These are phyloP conservation scores for Psophia crepitans DNA, from an alignment of 2,113 vertebrate genomes.

Conservation along the genomic window DNA sequence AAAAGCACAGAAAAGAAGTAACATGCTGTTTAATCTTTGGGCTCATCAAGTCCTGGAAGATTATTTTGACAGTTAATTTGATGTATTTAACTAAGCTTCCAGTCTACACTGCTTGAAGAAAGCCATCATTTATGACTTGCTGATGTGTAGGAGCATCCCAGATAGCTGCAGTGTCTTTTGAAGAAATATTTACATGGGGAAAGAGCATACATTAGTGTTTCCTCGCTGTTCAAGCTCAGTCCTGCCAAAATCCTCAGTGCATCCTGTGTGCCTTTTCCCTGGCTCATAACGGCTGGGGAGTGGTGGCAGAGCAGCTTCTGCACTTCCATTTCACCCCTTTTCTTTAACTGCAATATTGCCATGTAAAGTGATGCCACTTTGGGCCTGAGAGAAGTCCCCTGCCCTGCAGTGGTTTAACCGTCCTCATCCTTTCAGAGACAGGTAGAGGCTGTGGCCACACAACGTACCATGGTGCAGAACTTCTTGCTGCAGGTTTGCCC, in stretches of 20 bases:
- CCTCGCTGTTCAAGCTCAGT: neutral
- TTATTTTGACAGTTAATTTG: conserved; percentile 72
- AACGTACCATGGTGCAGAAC: neutral
- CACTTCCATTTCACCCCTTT: neutral
- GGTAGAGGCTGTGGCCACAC: neutral
- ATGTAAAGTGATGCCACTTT: neutral
- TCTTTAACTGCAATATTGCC: neutral
- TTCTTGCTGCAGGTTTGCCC: neutral
- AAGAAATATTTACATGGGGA: conserved; percentile 5
- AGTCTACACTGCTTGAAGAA: conserved; percentile 31
- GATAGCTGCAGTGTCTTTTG: conserved; percentile 10
- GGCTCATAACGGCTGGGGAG: neutral
- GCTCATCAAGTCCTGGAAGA: conserved; percentile 57
- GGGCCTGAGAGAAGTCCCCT: neutral
- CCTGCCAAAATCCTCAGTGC: neutral
- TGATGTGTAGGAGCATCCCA: neutral
- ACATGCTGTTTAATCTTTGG: conserved; percentile 56
- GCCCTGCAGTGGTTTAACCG: rapidly evolving
- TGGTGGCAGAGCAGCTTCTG: rapidly evolving
- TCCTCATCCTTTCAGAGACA: neutral
- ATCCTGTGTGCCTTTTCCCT: neutral
- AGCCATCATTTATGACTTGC: conserved; percentile 35
- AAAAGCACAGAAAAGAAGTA: conserved; percentile 48
- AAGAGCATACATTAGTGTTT: neutral
- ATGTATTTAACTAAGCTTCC: conserved; percentile 61